These are phyloP conservation scores for Naso thynnoides DNA, from an alignment of 2,797 vertebrate species.

Conservation along the genomic window DNA sequence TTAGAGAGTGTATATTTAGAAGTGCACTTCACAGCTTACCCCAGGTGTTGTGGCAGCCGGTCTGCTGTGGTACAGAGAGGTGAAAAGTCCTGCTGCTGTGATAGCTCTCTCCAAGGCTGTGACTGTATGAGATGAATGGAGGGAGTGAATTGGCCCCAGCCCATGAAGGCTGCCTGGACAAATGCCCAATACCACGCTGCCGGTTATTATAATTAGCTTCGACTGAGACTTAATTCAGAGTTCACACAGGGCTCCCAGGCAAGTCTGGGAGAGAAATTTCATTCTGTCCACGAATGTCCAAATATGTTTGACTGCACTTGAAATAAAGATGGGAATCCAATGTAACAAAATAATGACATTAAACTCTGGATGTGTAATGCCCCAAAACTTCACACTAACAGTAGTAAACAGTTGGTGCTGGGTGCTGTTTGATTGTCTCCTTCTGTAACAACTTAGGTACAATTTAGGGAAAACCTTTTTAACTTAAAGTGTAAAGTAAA, in stretches of 20 bases:
- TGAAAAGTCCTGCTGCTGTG: constrained; percentile 21
- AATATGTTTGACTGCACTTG: background rate
- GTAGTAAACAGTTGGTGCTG: background rate
- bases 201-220: constrained; percentile 62
- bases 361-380: background rate
- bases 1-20: constrained; percentile 28
- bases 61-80: background rate
- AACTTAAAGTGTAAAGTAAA: too few relatives aligned
- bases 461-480: too few relatives aligned
- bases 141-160: constrained; percentile 44
- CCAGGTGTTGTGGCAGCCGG: constrained; percentile 36
- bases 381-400: background rate
- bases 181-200: constrained; percentile 54
- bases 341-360: background rate
- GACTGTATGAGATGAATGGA: constrained; percentile 44
- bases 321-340: background rate
- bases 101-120: constrained; percentile 16
- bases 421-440: background rate
- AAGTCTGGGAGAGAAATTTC: constrained; percentile 41
- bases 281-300: constrained; percentile 34
- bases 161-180: constrained; percentile 45
- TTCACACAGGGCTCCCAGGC: constrained; percentile 30
- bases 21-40: constrained; percentile 21
- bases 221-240: constrained; percentile 30
- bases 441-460: too few relatives aligned